Evolutionary conservation across 2,888 invertebrate genomes (phyloP).

Genomic region (Altica lythri): DNA sequence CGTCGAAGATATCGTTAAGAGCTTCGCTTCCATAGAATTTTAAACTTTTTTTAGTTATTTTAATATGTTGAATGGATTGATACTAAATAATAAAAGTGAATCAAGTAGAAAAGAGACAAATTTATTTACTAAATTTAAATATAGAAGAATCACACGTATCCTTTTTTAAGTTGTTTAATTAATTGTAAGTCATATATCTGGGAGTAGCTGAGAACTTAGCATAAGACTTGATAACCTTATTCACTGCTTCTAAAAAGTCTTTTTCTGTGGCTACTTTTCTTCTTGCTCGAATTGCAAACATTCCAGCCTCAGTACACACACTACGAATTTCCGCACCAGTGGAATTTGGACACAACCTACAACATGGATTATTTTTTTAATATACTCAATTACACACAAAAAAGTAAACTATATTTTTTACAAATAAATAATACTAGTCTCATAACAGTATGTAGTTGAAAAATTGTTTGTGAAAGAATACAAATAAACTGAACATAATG

Average conservation of each 20-base stretch:
- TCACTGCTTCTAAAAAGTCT: slow-evolving; percentile 98
- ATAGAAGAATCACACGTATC: background rate
- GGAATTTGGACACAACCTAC: slow-evolving; percentile 93
- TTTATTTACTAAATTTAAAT: background rate
- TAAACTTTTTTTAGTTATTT: too few relatives aligned
- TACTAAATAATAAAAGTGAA: too few relatives aligned
- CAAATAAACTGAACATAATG: background rate
- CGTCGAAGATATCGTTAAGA: too few relatives aligned
- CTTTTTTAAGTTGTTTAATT: slow-evolving; percentile 51
- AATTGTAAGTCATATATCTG: slow-evolving; percentile 95
- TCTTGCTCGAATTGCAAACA: slow-evolving; percentile 98
- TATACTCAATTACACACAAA: background rate
- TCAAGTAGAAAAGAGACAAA: too few relatives aligned
- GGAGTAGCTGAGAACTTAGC: slow-evolving; percentile 95
- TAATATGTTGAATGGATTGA: too few relatives aligned
- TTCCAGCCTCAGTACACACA: slow-evolving; percentile 89
- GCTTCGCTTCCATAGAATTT: too few relatives aligned
- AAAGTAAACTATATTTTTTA: too few relatives aligned
- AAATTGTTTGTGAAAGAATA: too few relatives aligned
- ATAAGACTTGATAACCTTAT: slow-evolving; percentile 96
- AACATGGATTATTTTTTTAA: background rate
- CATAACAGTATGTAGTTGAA: too few relatives aligned
- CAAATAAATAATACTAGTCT: too few relatives aligned
- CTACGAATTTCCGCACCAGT: slow-evolving; percentile 81
- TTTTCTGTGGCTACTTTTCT: slow-evolving; percentile 99